phyloP scores from a whole-genome alignment of 1,140 invertebrate species.

The Pemphigus obesinymphae region DNA sequence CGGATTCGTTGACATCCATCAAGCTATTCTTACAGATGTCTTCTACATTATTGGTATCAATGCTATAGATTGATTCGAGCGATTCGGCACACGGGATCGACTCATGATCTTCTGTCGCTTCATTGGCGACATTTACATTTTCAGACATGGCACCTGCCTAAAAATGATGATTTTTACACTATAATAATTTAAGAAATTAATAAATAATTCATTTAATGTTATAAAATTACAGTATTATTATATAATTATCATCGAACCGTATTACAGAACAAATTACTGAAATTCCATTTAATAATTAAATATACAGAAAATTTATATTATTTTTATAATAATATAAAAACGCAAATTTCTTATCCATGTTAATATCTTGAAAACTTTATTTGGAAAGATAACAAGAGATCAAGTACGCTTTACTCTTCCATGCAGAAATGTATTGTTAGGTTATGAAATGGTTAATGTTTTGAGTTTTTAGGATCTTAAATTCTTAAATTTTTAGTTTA shows the following conservation, averaged over 20 bases:
- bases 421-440: background rate
- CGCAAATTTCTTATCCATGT: background rate
- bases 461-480: too few species aligned
- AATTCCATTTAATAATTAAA: background rate
- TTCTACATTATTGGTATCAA: background rate
- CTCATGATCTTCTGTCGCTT: background rate
- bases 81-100: background rate
- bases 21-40: background rate
- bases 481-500: too few species aligned
- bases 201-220: background rate
- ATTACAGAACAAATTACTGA: too few species aligned
- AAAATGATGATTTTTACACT: background rate
- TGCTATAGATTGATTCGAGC: background rate
- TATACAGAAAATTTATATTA: background rate
- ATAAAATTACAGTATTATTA: background rate
- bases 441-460: too few species aligned
- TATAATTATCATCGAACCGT: too few species aligned
- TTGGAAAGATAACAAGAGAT: background rate
- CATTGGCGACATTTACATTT: background rate
- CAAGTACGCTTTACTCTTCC: background rate
- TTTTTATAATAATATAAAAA: background rate
- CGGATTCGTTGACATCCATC: background rate
- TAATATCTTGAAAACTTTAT: background rate
- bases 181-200: background rate
- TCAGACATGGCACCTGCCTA: background rate